Base-by-base conservation (phyloP, 2,797 vertebrate species). In the Falco concolor region DNA sequence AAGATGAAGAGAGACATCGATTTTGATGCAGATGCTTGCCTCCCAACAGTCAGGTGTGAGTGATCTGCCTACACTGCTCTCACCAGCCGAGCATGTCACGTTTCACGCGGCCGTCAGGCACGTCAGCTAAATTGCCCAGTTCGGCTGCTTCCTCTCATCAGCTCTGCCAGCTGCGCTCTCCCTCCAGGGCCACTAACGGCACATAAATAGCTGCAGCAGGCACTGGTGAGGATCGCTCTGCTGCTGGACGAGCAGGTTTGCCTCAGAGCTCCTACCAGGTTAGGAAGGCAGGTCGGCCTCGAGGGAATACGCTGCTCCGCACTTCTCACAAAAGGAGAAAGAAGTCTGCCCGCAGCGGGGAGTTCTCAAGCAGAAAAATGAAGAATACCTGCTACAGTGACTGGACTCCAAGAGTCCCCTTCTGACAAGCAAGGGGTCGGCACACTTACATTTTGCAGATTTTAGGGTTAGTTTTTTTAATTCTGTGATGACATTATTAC, bases 401-500 rank as follows among this genome's bases (percentile, higher is more conserved):
- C 7, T 9, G 47, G 19, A 18, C 20, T n/a, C 47, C 9, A 21
- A 45, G 52, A 64, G 65, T 4, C 57, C 36, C 57, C 25, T 45
- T 52, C 56, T 12, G 45, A 54, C 50, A 30, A 47, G 42, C 36
- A 27, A 49, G 20, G 53, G 59, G 49, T 27, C 74, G 36, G 27
- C 25, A 45, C 20, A 8, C 24, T 32, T 5, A 5, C 0, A 2
- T 13, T 50, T 28, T 54, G 59, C 23, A 23, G 32, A 32, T 7
- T 16, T 44, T 23, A 12, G 32, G 32, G 12, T 10, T 13, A 8
- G 1, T 2, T 13, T 65, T 69, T 69, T 45, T 57, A 9, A 21
- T 21, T 65, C 72, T 30, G 15, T 18, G 36, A 63, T 36, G 28
- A 13, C 22, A 6, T 32, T 42, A 8, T n/a, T 20, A 52, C 0